Conservation (phyloP, 2,797 vertebrate species). For the Onychomys arenicola region DNA sequence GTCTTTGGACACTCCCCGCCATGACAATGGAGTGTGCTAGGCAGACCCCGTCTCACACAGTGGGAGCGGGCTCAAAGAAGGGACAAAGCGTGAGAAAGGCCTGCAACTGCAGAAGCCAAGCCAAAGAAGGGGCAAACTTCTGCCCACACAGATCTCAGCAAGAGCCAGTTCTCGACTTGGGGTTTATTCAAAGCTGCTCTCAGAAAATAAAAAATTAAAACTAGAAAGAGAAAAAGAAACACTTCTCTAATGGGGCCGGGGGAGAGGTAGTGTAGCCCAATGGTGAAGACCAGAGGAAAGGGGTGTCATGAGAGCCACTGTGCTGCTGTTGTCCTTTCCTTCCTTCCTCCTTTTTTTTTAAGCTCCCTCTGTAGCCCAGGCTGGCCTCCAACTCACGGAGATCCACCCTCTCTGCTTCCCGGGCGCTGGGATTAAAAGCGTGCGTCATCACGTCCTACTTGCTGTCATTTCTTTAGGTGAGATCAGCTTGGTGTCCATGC, state of each 20-base stretch:
- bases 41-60: not conserved
- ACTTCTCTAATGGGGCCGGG: not conserved
- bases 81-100: constrained; percentile 63
- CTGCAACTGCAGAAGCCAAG: constrained; percentile 4
- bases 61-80: constrained; percentile 56
- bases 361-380: not conserved
- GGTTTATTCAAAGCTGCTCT: constrained; percentile 42
- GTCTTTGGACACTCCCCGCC: constrained; percentile 34
- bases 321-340: too few relatives aligned
- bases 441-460: not conserved
- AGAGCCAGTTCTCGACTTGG: not conserved
- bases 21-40: not conserved
- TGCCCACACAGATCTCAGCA: not conserved
- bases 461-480: not conserved
- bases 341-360: not conserved
- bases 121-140: not conserved
- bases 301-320: not conserved
- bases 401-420: not conserved
- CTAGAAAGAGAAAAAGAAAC: not conserved
- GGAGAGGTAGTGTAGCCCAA: fast-evolving
- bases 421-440: not conserved
- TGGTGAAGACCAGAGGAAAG: not conserved
- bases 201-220: not conserved
- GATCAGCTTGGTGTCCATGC: not conserved
- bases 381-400: not conserved